Evolutionary conservation across 2,888 invertebrate species (phyloP).

Genomic region (Ochropleura plecta): DNA sequence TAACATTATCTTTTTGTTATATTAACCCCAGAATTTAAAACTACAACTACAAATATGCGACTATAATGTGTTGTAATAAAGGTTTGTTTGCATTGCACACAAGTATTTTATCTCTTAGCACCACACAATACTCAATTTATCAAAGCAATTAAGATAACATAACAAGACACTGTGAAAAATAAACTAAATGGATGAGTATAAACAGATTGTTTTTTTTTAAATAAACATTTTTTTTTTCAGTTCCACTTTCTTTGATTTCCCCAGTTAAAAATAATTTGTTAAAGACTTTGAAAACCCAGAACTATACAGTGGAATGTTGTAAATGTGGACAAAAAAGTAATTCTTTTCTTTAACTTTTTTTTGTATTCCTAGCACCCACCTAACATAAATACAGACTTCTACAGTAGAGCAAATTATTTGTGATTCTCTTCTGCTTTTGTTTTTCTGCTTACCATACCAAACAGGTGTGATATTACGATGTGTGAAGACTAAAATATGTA

Average conservation of each 20-base stretch:
- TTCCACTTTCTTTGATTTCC: slow-evolving; percentile 1
- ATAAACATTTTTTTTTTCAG: slow-evolving; percentile 37
- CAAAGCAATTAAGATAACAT: background rate
- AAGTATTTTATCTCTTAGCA: slow-evolving; percentile 7
- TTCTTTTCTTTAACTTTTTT: background rate
- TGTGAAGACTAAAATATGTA: background rate
- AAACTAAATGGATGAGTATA: background rate
- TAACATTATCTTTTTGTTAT: slow-evolving; percentile 2
- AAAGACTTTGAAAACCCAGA: background rate
- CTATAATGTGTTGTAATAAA: slow-evolving; percentile 29
- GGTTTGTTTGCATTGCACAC: slow-evolving; percentile 10
- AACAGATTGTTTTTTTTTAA: background rate
- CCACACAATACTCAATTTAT: slow-evolving; percentile 1
- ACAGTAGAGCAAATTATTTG: background rate
- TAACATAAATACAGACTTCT: background rate
- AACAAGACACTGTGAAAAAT: background rate
- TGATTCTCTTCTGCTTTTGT: too few relatives aligned
- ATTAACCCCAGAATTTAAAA: slow-evolving; percentile 45
- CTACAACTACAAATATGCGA: background rate
- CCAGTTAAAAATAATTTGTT: slow-evolving; percentile 12
- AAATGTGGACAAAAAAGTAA: slow-evolving; percentile 14
- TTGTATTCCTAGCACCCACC: background rate
- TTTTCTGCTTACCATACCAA: background rate
- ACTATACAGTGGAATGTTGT: slow-evolving; percentile 11
- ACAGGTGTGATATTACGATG: background rate